phyloP scores from a whole-genome alignment of 23 tunicate species.

The Styela clava region DNA sequence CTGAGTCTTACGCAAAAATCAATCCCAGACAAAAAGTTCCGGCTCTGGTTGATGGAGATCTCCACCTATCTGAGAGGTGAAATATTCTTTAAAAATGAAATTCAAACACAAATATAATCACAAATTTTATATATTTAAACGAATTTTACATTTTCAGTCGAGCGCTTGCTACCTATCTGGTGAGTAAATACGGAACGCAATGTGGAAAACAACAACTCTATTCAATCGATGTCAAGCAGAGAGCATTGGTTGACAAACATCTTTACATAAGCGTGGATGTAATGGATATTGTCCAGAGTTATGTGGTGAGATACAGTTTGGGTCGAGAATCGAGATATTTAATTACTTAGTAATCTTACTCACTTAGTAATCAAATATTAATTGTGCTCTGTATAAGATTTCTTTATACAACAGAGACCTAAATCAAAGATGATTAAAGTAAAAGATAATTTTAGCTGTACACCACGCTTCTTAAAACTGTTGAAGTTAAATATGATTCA shows the following conservation, averaged over 20 bases:
- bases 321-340: no score
- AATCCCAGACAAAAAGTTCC: conserved; percentile 30
- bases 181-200: conserved; percentile 6
- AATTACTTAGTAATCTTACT: no score
- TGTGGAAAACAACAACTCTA: background rate
- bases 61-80: conserved; percentile 17
- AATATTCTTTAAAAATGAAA: background rate
- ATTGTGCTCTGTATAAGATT: no score
- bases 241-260: conserved; percentile 10
- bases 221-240: background rate
- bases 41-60: conserved; percentile 20
- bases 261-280: conserved; percentile 1
- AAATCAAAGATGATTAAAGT: no score
- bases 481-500: no score
- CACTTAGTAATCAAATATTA: no score
- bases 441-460: no score
- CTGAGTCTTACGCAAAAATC: background rate
- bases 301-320: background rate
- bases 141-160: no score
- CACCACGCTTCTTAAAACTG: no score
- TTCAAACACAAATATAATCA: no score
- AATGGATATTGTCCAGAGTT: background rate
- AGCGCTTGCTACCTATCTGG: conserved; percentile 12
- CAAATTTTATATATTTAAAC: background rate
- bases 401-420: no score